Base-by-base conservation (phyloP, 2,888 invertebrate species). In the Drosophila imparisetae region DNA sequence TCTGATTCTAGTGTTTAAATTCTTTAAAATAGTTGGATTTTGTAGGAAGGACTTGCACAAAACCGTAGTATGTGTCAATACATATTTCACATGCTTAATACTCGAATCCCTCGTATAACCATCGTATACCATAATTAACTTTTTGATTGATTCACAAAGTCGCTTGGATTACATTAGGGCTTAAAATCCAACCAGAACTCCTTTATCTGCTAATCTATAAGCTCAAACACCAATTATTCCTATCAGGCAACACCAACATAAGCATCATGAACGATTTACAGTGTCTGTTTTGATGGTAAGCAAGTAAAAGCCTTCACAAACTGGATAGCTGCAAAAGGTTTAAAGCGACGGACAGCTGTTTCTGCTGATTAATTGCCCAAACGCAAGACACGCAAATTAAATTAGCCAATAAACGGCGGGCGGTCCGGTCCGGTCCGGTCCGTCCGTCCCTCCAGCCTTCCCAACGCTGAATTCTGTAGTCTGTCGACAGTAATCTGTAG, bases 381-480 rank as follows among this genome's bases (percentile, higher is more conserved):
- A 90, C 82, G 78, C 84, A 81, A 86, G 90, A 89, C 86, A 90
- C 87, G 87, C 90, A 86, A 86, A 86, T 86, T 89, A 90, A 86
- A 86, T 86, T 86, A 86, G 86, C 90, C 89, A 90, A 89, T 90
- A 89, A 86, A 90, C 86, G 84, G 74, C 81, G 81, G 87, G 84
- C 58, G 76, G 81, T 70, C 79, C 54, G 34, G 27, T 29, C 45
- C 42, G 21, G 27, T 27, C n/a, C n/a, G 24, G 24, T 24, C 45
- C 45, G 13, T 24, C 38, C 38, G 18, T 18, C 18, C 8, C 7
- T 38, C 24, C 45, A 15, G 21, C 27, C 45, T 8, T 45, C 53
- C 30, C 71, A 64, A 65, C 45, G 52, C 61, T 66, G 11, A 27
- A n/a, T 30, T 50, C 54, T 57, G 58, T 24, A 38, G 64, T 34